Base-by-base conservation (phyloP, 2,888 invertebrate species). In the Xylocampa areola region DNA sequence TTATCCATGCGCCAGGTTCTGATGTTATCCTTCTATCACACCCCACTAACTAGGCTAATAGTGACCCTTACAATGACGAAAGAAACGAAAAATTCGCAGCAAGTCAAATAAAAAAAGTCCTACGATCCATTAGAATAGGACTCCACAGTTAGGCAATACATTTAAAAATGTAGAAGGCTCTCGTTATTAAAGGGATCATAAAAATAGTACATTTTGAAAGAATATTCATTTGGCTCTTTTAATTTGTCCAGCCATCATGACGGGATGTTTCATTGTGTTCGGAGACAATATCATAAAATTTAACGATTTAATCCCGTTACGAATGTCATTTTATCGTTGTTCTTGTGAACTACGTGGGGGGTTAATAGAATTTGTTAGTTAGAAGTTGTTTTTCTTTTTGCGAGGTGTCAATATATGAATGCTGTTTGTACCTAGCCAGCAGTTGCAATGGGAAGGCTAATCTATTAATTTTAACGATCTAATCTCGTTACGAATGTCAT, bases 381-480 rank as follows among this genome's bases (percentile, higher is more conserved):
- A 35, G 25, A 32, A 10, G 4, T 29, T 17, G 11, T 23, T 32
- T 48, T 33, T 17, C 14, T 32, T 10, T n/a, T 1, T 4, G 7
- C 0, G n/a, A 2, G 2, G 7, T 35, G n/a, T 10, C 17, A 35
- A n/a, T 8, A 25, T 2, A 25, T 23, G n/a, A n/a, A n/a, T n/a
- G n/a, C n/a, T n/a, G n/a, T n/a, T n/a, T n/a, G n/a, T n/a, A n/a
- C n/a, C n/a, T n/a, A n/a, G n/a, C n/a, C n/a, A n/a, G n/a, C n/a
- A n/a, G n/a, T n/a, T n/a, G n/a, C n/a, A n/a, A n/a, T n/a, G n/a
- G n/a, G n/a, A n/a, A n/a, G n/a, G n/a, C n/a, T n/a, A n/a, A n/a
- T n/a, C n/a, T n/a, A 29, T 65, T 33, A 65, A 65, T 59, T 59
- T 59, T 65, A 14, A 65, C 60, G 48, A 19, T 65, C 52, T 52